phyloP scores from a whole-genome alignment of 2,797 vertebrate species.

The Brachyrhaphis roseni region DNA sequence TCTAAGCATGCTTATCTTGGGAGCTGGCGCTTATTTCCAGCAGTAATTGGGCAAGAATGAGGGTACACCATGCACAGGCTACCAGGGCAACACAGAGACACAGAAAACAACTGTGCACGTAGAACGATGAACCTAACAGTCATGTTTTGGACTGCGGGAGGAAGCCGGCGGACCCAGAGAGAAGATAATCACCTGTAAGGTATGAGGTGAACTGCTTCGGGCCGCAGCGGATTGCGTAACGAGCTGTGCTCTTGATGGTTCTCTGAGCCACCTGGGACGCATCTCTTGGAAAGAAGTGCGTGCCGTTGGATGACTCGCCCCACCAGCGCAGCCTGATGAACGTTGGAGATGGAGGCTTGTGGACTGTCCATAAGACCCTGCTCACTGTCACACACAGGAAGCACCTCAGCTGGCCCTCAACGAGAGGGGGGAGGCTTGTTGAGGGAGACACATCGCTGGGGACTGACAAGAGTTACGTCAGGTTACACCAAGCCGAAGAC shows the following conservation, averaged over 20 bases:
- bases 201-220: constrained; percentile 93
- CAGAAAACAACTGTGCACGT: background rate
- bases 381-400: constrained; percentile 87
- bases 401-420: constrained; percentile 90
- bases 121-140: background rate
- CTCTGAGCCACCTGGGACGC: constrained; percentile 79
- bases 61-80: no score
- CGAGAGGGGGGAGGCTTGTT: constrained; percentile 91
- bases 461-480: constrained; percentile 67
- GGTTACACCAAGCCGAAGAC: constrained; percentile 7
- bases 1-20: background rate
- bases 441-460: constrained; percentile 82
- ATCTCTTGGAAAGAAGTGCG: constrained; percentile 86
- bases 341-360: constrained; percentile 79
- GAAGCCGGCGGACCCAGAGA: background rate
- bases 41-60: no score
- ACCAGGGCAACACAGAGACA: no score
- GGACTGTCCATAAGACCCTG: constrained; percentile 85
- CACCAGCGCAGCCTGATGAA: constrained; percentile 92
- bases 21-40: no score
- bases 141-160: background rate
- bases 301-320: constrained; percentile 91
- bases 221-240: constrained; percentile 90
- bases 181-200: constrained; percentile 84
- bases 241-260: constrained; percentile 82